phyloP scores from a whole-genome alignment of 2,888 invertebrate genomes.

The Phyllotreta cruciferae region DNA sequence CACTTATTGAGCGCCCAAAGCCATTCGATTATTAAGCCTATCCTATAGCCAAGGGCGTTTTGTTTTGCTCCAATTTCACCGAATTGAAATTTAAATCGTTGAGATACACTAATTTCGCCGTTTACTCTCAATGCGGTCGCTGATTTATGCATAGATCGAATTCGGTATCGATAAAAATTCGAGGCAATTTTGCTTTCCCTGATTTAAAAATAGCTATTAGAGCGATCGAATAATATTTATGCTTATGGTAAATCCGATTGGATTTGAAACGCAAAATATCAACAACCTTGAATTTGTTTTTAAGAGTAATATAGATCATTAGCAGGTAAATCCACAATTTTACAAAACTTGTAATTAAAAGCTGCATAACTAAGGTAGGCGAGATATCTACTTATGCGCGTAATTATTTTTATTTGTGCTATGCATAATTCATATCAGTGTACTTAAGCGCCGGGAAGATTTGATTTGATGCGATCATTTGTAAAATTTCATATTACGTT shows the following conservation, averaged over 20 bases:
- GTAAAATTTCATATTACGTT: too few relatives aligned
- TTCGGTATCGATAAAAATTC: too few relatives aligned
- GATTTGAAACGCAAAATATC: too few relatives aligned
- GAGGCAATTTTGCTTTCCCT: too few relatives aligned
- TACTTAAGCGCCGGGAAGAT: too few relatives aligned
- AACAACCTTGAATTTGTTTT: too few relatives aligned
- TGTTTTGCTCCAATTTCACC: slow-evolving; percentile 36
- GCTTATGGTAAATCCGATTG: too few relatives aligned
- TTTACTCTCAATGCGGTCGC: slow-evolving; percentile 18
- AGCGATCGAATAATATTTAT: too few relatives aligned
- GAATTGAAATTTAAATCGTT: slow-evolving; percentile 20
- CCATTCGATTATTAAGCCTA: slow-evolving; percentile 31
- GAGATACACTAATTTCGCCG: slow-evolving; percentile 30
- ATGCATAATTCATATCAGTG: too few relatives aligned
- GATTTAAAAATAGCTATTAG: too few relatives aligned
- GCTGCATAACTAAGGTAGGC: not conserved
- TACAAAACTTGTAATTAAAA: slow-evolving; percentile 7
- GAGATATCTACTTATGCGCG: not conserved
- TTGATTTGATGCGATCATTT: too few relatives aligned
- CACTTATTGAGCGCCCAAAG: slow-evolving; percentile 29
- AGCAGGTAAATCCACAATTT: slow-evolving; percentile 1
- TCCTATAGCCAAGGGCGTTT: slow-evolving; percentile 31
- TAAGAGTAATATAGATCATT: not conserved
- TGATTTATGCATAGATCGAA: slow-evolving; percentile 18
- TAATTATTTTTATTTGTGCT: too few relatives aligned